Percentiles rank a stretch among this genome's conserved stretches.
Evolutionary conservation across 1,140 invertebrate genomes (phyloP).

Genomic region (Piezodorus guildinii): DNA sequence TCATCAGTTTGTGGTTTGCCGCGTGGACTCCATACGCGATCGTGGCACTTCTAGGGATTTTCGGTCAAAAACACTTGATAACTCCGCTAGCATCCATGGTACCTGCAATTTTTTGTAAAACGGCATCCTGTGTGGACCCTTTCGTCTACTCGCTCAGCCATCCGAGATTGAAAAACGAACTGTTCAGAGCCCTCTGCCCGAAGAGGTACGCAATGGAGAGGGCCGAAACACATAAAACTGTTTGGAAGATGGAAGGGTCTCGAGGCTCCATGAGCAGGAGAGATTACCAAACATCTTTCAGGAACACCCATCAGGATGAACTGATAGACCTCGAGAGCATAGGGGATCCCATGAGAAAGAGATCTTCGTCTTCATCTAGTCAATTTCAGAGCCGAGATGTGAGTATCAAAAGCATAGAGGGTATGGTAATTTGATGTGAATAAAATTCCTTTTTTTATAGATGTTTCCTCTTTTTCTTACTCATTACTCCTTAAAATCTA

Average conservation of each 20-base stretch:
- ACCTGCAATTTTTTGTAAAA: constrained; percentile 63
- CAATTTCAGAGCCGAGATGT: too few species aligned
- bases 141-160: constrained; percentile 61
- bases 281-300: neutral
- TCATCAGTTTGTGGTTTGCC: constrained; percentile 56
- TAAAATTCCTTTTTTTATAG: too few species aligned
- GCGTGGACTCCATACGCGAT: constrained; percentile 67
- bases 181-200: constrained; percentile 31
- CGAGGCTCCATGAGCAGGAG: neutral
- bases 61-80: constrained; percentile 46
- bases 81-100: constrained; percentile 57
- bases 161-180: constrained; percentile 51
- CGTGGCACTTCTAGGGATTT: constrained; percentile 57
- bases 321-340: neutral
- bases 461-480: too few species aligned
- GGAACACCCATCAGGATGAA: neutral
- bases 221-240: constrained; percentile 12
- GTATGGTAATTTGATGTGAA: too few species aligned
- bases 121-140: constrained; percentile 59
- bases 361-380: too few species aligned
- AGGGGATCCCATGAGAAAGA: neutral
- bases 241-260: constrained; percentile 16
- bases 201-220: constrained; percentile 13
- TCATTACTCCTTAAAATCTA: too few species aligned
- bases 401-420: too few species aligned